Percentiles rank a stretch among this genome's conserved stretches.
These are phyloP conservation scores for Rhynchophorus ferrugineus DNA, from an alignment of 1,140 invertebrate genomes.

Conservation along the genomic window DNA sequence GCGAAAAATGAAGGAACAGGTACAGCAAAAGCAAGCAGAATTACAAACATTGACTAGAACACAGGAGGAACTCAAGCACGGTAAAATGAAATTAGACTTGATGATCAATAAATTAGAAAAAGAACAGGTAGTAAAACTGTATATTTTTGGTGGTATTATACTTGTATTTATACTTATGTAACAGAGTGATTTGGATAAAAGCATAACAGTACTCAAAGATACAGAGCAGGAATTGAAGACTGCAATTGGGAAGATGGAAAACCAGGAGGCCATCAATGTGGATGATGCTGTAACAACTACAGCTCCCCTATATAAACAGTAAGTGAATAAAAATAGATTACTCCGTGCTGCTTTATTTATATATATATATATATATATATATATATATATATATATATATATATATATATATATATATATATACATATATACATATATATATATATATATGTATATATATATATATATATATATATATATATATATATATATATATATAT, in stretches of 20 bases:
- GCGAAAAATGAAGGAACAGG: conserved; percentile 78
- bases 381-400: too few species aligned
- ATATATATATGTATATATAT: too few species aligned
- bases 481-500: too few species aligned
- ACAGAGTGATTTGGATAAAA: conserved; percentile 73
- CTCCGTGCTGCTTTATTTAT: too few species aligned
- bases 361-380: too few species aligned
- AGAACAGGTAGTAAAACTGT: too few species aligned
- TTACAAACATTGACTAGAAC: conserved; percentile 83
- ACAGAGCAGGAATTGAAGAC: conserved; percentile 82
- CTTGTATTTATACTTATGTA: conserved; percentile 18
- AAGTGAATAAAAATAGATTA: conserved; percentile 32
- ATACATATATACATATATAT: too few species aligned
- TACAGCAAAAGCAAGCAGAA: conserved; percentile 84
- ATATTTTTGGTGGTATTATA: neutral
- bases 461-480: too few species aligned
- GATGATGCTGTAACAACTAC: conserved; percentile 96
- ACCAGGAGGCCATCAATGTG: conserved; percentile 77
- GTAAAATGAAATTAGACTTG: conserved; percentile 74
- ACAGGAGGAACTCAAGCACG: conserved; percentile 79
- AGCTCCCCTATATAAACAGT: conserved; percentile 93
- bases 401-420: too few species aligned
- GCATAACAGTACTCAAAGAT: conserved; percentile 72
- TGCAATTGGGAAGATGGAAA: conserved; percentile 67
- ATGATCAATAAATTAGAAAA: conserved; percentile 75